Percentiles rank a stretch among this genome's conserved stretches.
Evolutionary conservation across 1,140 invertebrate species (phyloP).

Genomic region (Trichomalopsis sarcophagae): DNA sequence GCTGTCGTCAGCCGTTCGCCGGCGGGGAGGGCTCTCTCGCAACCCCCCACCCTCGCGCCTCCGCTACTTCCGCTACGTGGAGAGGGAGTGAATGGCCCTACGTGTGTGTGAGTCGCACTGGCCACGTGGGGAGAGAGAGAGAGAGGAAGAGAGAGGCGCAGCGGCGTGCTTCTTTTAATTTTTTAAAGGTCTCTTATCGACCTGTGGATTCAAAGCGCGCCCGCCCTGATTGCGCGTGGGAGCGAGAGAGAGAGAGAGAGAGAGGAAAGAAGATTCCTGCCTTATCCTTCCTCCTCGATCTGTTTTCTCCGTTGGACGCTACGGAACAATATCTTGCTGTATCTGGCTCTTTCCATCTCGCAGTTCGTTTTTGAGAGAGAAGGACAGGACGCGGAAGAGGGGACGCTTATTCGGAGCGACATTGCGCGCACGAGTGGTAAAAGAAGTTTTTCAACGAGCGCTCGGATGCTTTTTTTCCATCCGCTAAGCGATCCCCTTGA

Average conservation of each 20-base stretch:
- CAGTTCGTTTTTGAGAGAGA: neutral
- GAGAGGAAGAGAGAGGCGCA: neutral
- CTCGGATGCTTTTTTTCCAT: too few species aligned
- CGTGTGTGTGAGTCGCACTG: constrained; percentile 1
- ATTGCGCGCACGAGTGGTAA: too few species aligned
- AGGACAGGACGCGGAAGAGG: neutral
- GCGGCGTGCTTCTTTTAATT: constrained; percentile 56
- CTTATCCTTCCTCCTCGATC: neutral
- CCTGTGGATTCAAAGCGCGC: constrained; percentile 67
- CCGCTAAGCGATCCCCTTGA: too few species aligned
- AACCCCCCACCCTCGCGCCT: too few species aligned
- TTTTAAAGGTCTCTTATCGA: constrained; percentile 64
- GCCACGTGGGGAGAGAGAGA: constrained; percentile 44
- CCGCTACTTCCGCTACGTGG: neutral
- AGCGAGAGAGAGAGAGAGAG: neutral
- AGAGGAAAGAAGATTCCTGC: neutral
- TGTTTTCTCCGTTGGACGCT: neutral
- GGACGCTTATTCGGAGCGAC: too few species aligned
- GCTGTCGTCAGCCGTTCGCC: neutral
- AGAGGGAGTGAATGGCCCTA: constrained; percentile 2
- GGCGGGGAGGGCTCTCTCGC: neutral
- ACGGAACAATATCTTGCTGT: too few species aligned
- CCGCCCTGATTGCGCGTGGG: neutral
- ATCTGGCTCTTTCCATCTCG: too few species aligned
- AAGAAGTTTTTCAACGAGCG: too few species aligned